These are phyloP conservation scores for Drosophila bocqueti DNA, from an alignment of 1,140 invertebrate genomes.

Conservation along the genomic window DNA sequence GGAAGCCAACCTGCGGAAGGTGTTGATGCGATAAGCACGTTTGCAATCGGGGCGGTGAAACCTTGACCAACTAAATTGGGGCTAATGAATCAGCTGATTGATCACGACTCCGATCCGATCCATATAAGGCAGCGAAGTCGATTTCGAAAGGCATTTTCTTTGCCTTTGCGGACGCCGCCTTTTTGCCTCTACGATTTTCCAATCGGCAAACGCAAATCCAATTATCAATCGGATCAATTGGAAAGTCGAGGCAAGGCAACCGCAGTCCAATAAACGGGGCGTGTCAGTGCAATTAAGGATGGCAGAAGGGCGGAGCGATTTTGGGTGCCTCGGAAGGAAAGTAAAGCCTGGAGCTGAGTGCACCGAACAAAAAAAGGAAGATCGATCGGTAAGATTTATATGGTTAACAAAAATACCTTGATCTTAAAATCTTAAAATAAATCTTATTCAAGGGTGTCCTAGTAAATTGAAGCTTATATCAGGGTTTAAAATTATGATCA, in stretches of 20 bases:
- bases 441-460: not conserved
- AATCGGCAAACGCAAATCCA: conserved; percentile 65
- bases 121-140: conserved; percentile 28
- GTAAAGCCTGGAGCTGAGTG: conserved; percentile 19
- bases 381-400: not conserved
- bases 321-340: conserved; percentile 30
- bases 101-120: conserved; percentile 37
- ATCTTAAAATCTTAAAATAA: not conserved
- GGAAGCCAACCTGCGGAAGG: conserved; percentile 35
- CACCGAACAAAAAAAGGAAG: conserved; percentile 2
- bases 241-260: conserved; percentile 59
- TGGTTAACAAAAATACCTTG: not conserved
- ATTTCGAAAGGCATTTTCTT: conserved; percentile 50
- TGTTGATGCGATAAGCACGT: conserved; percentile 61
- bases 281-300: conserved; percentile 60
- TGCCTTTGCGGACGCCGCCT: conserved; percentile 3
- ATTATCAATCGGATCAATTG: conserved; percentile 74
- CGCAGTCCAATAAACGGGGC: conserved; percentile 69
- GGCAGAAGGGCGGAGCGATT: conserved; percentile 39
- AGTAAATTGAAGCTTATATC: too few relatives aligned
- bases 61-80: conserved; percentile 73
- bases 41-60: conserved; percentile 40
- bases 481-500: not conserved
- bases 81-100: conserved; percentile 65
- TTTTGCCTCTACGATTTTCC: conserved; percentile 23